Percentiles rank a stretch among this genome's conserved stretches.
These are phyloP conservation scores for Apamea sordens DNA, from an alignment of 2,888 invertebrate species.

Conservation along the genomic window DNA sequence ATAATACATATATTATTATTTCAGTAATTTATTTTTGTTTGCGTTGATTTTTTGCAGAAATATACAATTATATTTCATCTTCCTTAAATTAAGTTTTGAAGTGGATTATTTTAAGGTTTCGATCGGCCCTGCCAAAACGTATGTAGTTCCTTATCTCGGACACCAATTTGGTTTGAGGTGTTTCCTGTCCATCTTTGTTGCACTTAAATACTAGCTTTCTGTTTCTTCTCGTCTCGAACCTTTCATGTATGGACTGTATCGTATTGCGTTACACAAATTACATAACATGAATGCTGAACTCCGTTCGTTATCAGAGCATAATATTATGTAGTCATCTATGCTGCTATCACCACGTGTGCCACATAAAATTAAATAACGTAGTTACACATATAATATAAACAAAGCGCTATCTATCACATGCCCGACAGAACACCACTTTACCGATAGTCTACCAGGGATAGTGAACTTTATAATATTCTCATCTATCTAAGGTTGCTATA, in stretches of 20 bases:
- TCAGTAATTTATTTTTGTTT: background rate
- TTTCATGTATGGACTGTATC: background rate
- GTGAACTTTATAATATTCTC: constrained; percentile 23
- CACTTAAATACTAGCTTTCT: background rate
- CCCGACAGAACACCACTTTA: constrained; percentile 28
- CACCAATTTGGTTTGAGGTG: background rate
- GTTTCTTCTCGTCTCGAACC: background rate
- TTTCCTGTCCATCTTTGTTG: background rate
- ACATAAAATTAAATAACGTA: constrained; percentile 39
- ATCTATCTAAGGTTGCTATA: background rate
- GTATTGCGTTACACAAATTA: constrained; percentile 24
- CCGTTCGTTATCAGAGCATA: constrained; percentile 14
- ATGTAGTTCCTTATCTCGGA: background rate
- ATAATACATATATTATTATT: background rate
- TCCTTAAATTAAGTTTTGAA: background rate
- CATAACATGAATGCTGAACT: constrained; percentile 20
- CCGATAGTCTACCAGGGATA: constrained; percentile 32
- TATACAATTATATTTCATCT: background rate
- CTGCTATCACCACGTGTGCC: constrained; percentile 38
- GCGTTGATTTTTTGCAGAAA: background rate
- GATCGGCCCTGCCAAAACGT: background rate
- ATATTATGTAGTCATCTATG: background rate
- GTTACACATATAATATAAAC: constrained; percentile 8
- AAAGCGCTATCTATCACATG: constrained; percentile 46
- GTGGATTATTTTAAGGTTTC: background rate